These are phyloP conservation scores for Oxyteleia sp. DNA, from an alignment of 2,888 invertebrate species.

Conservation along the genomic window DNA sequence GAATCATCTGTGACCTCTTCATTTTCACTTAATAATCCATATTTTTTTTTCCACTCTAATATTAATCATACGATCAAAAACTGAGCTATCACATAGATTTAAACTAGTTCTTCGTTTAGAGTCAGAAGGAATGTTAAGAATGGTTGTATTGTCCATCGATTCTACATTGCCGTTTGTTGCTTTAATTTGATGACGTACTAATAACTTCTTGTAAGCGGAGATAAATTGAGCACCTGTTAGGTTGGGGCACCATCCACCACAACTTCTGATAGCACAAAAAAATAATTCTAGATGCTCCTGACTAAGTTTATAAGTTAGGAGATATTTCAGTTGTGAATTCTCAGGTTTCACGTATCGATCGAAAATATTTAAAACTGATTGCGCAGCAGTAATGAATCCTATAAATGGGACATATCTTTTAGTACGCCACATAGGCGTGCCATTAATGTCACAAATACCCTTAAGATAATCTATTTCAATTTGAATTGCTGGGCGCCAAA, in stretches of 20 bases:
- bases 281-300: not conserved
- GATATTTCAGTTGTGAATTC: constrained; percentile 22
- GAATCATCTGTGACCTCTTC: not conserved
- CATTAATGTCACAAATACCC: no score
- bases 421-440: no score
- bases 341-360: no score
- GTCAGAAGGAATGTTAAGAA: constrained; percentile 24
- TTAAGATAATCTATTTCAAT: no score
- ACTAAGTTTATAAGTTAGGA: constrained; percentile 22
- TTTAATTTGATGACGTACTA: constrained; percentile 43
- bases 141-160: constrained; percentile 27
- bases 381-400: no score
- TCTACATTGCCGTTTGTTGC: constrained; percentile 34
- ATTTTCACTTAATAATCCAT: not conserved
- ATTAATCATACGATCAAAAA: constrained; percentile 28
- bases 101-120: not conserved
- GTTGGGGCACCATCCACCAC: constrained; percentile 58
- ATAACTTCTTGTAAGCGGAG: constrained; percentile 38
- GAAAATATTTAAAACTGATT: no score
- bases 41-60: constrained; percentile 7
- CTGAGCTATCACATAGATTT: constrained; percentile 10
- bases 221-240: constrained; percentile 45
- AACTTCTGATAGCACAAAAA: constrained; percentile 54
- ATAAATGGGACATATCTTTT: no score
- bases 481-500: constrained; percentile 35